Conservation (phyloP, 2,113 vertebrate species). For the Caracal caracal region DNA sequence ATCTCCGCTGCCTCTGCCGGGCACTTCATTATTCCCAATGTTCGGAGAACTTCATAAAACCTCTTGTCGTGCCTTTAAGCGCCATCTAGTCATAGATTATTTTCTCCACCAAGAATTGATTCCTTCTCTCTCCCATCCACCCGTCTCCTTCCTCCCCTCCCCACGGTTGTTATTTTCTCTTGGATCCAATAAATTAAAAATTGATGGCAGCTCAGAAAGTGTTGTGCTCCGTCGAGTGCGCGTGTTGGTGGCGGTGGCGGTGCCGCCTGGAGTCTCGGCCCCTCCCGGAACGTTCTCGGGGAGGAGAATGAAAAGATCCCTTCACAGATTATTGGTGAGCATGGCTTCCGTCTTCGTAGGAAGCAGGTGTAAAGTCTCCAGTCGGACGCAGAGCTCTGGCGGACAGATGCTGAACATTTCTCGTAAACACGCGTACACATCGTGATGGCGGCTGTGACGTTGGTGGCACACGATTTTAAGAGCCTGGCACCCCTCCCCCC, state of each 20-base stretch:
- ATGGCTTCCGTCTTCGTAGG: conserved; percentile 41
- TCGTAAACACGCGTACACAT: conserved; percentile 69
- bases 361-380: conserved; percentile 76
- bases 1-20: not conserved
- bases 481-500: conserved; percentile 64
- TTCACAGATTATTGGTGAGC: conserved; percentile 56
- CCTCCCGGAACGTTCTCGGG: not conserved
- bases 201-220: conserved; percentile 60
- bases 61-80: not conserved
- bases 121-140: not conserved
- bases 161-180: conserved; percentile 52
- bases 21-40: not conserved
- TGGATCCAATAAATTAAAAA: conserved; percentile 76
- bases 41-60: conserved; percentile 34
- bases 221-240: not conserved
- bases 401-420: conserved; percentile 45
- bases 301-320: conserved; percentile 36
- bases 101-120: conserved; percentile 46
- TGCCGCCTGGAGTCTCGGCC: not conserved
- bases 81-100: not conserved
- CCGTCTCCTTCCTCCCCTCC: not conserved
- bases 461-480: conserved; percentile 75
- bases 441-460: conserved; percentile 75
- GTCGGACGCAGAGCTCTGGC: conserved; percentile 61
- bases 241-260: not conserved